Conservation (phyloP, 2,797 vertebrate genomes). For the Rhynchonycteris naso region DNA sequence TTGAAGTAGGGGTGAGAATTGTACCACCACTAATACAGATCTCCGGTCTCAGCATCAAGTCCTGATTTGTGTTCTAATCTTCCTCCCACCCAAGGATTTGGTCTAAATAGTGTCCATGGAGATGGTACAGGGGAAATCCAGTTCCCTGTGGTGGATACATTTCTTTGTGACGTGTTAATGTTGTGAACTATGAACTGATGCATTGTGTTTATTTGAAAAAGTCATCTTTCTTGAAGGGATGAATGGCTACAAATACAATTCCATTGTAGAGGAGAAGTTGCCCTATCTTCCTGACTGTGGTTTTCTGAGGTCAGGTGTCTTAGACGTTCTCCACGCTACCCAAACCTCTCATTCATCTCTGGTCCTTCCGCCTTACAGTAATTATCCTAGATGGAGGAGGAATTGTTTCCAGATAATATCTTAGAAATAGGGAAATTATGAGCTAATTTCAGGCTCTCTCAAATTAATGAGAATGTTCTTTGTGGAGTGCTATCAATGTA, state of each 20-base stretch:
- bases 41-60: background rate
- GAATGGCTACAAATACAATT: conserved; percentile 39
- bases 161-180: conserved; percentile 16
- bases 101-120: background rate
- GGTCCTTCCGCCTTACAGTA: background rate
- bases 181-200: conserved; percentile 15
- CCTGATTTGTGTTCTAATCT: background rate
- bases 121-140: conserved; percentile 32
- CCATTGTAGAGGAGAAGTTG: background rate
- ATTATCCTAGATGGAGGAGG: conserved; percentile 62
- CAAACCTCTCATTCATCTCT: conserved; percentile 27
- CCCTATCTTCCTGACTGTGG: background rate
- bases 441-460: conserved; percentile 69
- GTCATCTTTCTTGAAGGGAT: conserved; percentile 41
- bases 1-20: background rate
- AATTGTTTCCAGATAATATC: conserved; percentile 73
- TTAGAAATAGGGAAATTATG: conserved; percentile 72
- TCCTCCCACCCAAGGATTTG: background rate
- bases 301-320: background rate
- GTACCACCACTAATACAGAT: no score
- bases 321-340: conserved; percentile 4
- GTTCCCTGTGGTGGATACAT: background rate
- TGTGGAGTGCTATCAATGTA: conserved; percentile 58
- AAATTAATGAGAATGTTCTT: conserved; percentile 74
- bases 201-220: conserved; percentile 64